Percentiles rank a stretch among this genome's conserved stretches.
These are phyloP conservation scores for Chironomus riparius DNA, from an alignment of 2,888 invertebrate species.

Conservation along the genomic window DNA sequence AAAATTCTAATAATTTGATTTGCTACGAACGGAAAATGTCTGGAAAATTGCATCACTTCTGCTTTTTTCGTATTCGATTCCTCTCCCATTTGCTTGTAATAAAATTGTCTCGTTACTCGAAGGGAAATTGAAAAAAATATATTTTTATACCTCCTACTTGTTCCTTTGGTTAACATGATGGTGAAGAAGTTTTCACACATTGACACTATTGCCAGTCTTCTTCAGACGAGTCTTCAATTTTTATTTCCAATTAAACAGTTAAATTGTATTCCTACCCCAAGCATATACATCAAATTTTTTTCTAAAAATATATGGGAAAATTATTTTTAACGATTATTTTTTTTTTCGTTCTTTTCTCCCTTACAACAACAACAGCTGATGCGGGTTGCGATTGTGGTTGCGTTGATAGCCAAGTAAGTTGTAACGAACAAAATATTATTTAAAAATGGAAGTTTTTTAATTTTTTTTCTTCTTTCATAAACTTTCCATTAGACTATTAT, in stretches of 20 bases:
- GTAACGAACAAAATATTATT: not conserved
- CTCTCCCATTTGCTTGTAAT: not conserved
- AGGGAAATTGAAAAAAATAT: slow-evolving; percentile 1
- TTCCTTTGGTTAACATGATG: not conserved
- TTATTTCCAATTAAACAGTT: not conserved
- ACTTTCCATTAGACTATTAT: slow-evolving; percentile 12
- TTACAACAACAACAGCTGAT: slow-evolving; percentile 5
- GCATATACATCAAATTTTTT: not conserved
- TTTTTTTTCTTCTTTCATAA: not conserved
- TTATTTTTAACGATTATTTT: not conserved
- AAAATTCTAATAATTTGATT: not conserved
- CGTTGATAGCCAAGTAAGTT: slow-evolving; percentile 35
- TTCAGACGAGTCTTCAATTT: not conserved
- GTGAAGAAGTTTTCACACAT: not conserved
- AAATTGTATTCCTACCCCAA: not conserved
- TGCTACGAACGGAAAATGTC: slow-evolving; percentile 4
- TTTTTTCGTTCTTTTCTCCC: not conserved
- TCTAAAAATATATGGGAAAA: not conserved
- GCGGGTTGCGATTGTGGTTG: slow-evolving; percentile 43
- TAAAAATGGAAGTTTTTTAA: not conserved
- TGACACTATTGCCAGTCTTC: not conserved
- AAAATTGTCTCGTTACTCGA: slow-evolving; percentile 4
- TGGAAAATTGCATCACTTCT: slow-evolving; percentile 1
- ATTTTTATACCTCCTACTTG: not conserved
- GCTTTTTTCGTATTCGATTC: too few relatives aligned